Evolutionary conservation across 2,888 invertebrate genomes (phyloP), one percentile per base, ranked within the genome.

Genomic region (Koerneria pararmatus): DNA sequence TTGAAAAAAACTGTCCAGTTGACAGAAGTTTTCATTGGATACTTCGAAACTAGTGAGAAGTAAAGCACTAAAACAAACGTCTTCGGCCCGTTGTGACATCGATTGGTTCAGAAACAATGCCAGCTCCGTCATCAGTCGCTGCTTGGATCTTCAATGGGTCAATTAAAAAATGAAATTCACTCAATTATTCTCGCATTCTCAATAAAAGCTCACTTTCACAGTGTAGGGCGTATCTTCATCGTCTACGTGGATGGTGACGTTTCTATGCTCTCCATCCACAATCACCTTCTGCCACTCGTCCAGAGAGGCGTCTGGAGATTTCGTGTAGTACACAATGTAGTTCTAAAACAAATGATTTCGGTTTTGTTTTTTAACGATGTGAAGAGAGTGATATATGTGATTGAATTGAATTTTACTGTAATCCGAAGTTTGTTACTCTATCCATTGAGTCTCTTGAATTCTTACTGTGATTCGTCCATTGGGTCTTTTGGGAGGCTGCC

Each of bases 81-180:
- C 79, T 82, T 63, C 76, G 66, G 54, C 82, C 82, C 58, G 82
- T 82, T 0, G 76, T 80, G 4, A 82, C 80, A 64, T 80, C 80
- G 58, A 76, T 74, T 0, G 81, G 72, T 58, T 80, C 80, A 0
- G 82, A 82, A 51, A 82, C 78, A 35, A 82, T 79, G 62, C 82
- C 82, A 5, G 80, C 78, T 24, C 82, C 82, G 58, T 80, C 80
- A 64, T 80, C 76, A 24, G 76, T 79, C 24, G 66, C 69, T 3
- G 76, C 75, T 68, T 73, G 74, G 61, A 77, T 70, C 57, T 53
- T 2, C 31, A 34, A 0, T 1, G n/a, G 41, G 8, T 6, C 15
- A 49, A 6, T 54, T 15, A 6, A 11, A 5, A 8, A 19, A 8
- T 22, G 6, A 8, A 22, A 8, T 58, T 58, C 15, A 8, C 15